phyloP scores from a whole-genome alignment of 2,888 invertebrate species.

The Lacanobia wlatinum region DNA sequence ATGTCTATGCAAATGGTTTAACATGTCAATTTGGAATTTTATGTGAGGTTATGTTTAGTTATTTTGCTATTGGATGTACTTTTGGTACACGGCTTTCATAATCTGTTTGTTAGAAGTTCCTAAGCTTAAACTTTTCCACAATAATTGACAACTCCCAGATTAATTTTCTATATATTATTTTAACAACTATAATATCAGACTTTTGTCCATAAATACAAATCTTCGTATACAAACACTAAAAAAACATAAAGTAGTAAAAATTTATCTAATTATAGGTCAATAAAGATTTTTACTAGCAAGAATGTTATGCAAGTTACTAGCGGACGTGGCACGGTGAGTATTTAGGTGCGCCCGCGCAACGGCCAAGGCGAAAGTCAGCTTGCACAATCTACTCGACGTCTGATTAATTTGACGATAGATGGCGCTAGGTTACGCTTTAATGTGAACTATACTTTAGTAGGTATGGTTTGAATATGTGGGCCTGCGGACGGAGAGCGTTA shows the following conservation, averaged over 20 bases:
- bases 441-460: conserved; percentile 5
- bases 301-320: conserved; percentile 59
- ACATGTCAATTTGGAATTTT: conserved; percentile 31
- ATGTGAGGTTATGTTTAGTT: not conserved
- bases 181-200: not conserved
- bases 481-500: too few relatives aligned
- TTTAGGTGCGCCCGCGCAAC: conserved; percentile 61
- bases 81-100: not conserved
- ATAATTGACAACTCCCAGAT: not conserved
- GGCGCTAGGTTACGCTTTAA: conserved; percentile 43
- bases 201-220: not conserved
- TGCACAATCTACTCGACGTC: conserved; percentile 58
- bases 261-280: not conserved
- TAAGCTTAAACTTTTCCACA: not conserved
- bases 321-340: conserved; percentile 56
- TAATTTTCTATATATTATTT: not conserved
- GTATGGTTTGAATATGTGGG: not conserved
- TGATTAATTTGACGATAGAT: conserved; percentile 55
- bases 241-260: too few relatives aligned
- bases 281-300: conserved; percentile 21
- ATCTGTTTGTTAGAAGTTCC: not conserved
- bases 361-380: conserved; percentile 73
- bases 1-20: conserved; percentile 29
- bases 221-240: too few relatives aligned
- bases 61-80: not conserved